Conservation (phyloP, 2,888 invertebrate species). For the Plutella xylostella region DNA sequence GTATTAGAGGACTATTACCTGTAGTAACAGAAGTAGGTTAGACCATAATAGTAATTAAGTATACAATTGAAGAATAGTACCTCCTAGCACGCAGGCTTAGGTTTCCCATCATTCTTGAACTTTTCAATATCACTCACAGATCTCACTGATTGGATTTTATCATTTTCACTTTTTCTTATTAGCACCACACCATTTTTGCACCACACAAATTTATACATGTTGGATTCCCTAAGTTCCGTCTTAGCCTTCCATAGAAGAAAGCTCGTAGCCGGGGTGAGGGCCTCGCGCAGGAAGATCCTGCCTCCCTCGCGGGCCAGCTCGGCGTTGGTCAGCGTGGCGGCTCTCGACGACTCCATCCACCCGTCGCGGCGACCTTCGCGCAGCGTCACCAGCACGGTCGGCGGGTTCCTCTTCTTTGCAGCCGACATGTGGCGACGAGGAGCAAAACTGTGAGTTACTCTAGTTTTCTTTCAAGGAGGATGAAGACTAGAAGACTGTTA, state of each 20-base stretch:
- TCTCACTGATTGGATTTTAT: neutral
- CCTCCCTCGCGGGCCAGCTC: neutral
- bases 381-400: neutral
- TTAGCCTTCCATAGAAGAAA: neutral
- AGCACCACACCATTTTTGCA: neutral
- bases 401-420: too few species aligned
- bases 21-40: too few species aligned
- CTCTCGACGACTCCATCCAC: neutral
- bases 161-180: neutral
- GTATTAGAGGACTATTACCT: too few species aligned
- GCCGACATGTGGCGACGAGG: too few species aligned
- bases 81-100: too few species aligned
- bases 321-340: neutral
- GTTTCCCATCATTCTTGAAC: neutral
- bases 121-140: neutral
- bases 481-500: too few species aligned
- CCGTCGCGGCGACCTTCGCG: neutral
- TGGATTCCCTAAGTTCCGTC: neutral
- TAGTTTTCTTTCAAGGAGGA: too few species aligned
- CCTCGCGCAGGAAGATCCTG: neutral
- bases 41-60: too few species aligned
- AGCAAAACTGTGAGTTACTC: too few species aligned
- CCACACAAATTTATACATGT: neutral
- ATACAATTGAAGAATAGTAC: too few species aligned
- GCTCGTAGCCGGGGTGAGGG: neutral